Base-by-base conservation (phyloP, 2,113 vertebrate genomes). In the Actinemys pallida region DNA sequence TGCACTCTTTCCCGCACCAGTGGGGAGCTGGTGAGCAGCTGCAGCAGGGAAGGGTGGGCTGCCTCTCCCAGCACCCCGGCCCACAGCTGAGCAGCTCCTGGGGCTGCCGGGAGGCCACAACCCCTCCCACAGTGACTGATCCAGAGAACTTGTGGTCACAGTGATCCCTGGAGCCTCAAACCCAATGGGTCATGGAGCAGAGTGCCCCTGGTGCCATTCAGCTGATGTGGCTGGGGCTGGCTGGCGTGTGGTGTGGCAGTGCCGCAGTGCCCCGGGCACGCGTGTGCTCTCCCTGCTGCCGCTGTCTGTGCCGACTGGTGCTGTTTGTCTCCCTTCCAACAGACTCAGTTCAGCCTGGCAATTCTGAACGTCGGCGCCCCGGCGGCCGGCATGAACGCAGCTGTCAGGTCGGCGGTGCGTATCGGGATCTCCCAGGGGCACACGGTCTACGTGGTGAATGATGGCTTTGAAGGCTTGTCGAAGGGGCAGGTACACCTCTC, bases 321-420 rank as follows among this genome's bases (percentile, higher is more conserved):
- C 8, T 87, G 5, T 31, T 49, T 12, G 1, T 76, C 45, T 5
- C 57, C 6, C 22, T 87, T 31, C 86, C 90, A 0, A 0, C 83
- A 98, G 99, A 99, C 98, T 93, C 98, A 98, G 65, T 99, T 98
- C 97, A 98, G 98, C 81, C 4, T 99, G 94, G 99, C 99, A 83
- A 98, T 99, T 88, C 98, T 99, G 97, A 99, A 99, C 0, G 99
- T 99, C 93, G 99, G 99, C 0, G 99, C 99, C 7, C 99, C 99
- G 0, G 99, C 99, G 0, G 98, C 99, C 0, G 99, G 99, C 88
- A 99, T 99, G 99, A 99, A 99, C 0, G 98, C 99, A 0, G 99
- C 99, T 0, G 99, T 99, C 94, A 98, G 99, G 91, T 99, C 99
- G 0, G 99, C 99, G 0, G 99, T 98, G 83, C 98, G 99, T 4